Percentiles rank a stretch among this genome's conserved stretches.
Evolutionary conservation across 1,140 invertebrate species (phyloP).

Genomic region (Mylabris phalerata): DNA sequence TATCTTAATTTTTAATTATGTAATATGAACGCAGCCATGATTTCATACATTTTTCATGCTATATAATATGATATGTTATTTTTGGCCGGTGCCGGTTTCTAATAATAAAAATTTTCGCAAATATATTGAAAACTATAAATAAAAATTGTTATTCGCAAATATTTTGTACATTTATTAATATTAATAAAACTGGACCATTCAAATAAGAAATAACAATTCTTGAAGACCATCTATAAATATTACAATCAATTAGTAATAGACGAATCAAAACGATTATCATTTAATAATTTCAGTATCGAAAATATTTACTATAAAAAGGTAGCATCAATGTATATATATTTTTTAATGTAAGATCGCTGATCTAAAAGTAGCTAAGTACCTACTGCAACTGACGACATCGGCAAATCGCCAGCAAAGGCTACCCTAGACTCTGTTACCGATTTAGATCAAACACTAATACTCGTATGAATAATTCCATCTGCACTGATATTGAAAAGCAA

Average conservation of each 20-base stretch:
- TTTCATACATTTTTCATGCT: constrained; percentile 17
- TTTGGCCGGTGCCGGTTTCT: constrained; percentile 31
- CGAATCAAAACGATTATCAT: too few relatives aligned
- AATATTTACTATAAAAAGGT: constrained; percentile 1
- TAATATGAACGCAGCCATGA: constrained; percentile 28
- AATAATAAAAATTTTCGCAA: constrained; percentile 34
- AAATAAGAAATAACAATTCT: too few relatives aligned
- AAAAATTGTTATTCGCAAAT: constrained; percentile 7
- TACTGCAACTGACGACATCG: constrained; percentile 34
- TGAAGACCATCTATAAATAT: too few relatives aligned
- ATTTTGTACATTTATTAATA: too few relatives aligned
- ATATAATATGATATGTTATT: constrained; percentile 33
- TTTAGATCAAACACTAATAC: constrained; percentile 32
- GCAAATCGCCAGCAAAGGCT: constrained; percentile 36
- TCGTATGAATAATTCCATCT: constrained; percentile 23
- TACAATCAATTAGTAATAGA: too few relatives aligned
- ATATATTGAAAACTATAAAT: constrained; percentile 31
- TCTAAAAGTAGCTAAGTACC: constrained; percentile 31
- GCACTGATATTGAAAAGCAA: neutral
- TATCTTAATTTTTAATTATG: constrained; percentile 21
- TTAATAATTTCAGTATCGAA: too few relatives aligned
- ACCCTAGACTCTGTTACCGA: constrained; percentile 37
- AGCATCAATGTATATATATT: constrained; percentile 18
- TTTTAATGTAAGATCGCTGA: constrained; percentile 26
- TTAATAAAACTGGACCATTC: too few relatives aligned